A percentile compares a stretch with the other conserved stretches of the same genome.
Conservation (phyloP, 2,797 vertebrate genomes). For the Toxotes lorentzi region DNA sequence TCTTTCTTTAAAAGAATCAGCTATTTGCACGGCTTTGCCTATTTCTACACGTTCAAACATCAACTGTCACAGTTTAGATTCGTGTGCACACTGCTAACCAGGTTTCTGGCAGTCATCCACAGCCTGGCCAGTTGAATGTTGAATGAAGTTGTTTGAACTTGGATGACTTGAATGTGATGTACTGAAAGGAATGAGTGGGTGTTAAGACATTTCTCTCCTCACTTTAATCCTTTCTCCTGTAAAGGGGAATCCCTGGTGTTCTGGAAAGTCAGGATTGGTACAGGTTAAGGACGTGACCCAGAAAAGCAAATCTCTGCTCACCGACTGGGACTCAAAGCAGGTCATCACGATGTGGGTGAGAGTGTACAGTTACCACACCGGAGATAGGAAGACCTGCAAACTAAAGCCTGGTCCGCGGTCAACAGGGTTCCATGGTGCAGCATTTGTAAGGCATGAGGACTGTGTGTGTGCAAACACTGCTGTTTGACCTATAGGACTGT, state of each 20-base stretch:
- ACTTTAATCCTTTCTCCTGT: constrained; percentile 37
- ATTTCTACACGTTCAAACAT: too few relatives aligned
- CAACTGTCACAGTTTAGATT: neutral
- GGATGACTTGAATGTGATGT: neutral
- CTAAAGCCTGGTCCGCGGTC: neutral
- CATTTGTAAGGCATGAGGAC: neutral
- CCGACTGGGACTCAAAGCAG: constrained; percentile 29
- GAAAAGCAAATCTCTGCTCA: constrained; percentile 36
- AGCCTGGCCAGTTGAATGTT: neutral
- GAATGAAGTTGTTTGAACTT: constrained; percentile 34
- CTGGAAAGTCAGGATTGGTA: constrained; percentile 8
- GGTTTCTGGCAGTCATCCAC: constrained; percentile 10
- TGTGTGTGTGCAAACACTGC: neutral
- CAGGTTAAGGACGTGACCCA: constrained; percentile 38
- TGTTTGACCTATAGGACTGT: neutral
- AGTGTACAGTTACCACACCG: constrained; percentile 21
- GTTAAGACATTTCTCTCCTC: constrained; percentile 7
- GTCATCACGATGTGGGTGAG: constrained; percentile 33
- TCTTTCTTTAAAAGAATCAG: neutral
- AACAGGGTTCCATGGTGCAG: neutral
- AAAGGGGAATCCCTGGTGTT: constrained; percentile 22
- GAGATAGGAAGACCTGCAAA: neutral
- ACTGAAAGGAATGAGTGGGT: neutral
- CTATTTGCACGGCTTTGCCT: neutral
- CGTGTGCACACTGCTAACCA: neutral